Conservation (phyloP, 2,797 vertebrate species). For the Pristis pectinata region DNA sequence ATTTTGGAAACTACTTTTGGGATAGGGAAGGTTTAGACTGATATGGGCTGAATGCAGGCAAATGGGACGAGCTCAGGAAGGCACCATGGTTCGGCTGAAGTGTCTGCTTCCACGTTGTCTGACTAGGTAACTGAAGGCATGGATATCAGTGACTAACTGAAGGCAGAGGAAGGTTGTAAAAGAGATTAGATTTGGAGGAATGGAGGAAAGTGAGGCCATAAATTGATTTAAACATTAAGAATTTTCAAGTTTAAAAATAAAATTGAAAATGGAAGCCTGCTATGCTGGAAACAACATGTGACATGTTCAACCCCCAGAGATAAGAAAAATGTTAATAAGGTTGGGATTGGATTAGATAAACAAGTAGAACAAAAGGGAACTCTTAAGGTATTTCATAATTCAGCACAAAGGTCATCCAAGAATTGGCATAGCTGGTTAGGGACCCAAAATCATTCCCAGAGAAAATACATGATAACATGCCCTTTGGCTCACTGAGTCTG, state of each 20-base stretch:
- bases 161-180: not conserved
- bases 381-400: not conserved
- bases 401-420: not conserved
- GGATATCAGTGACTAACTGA: not conserved
- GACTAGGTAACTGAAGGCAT: not conserved
- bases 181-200: not conserved
- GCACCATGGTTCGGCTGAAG: too few species aligned
- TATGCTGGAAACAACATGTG: too few species aligned
- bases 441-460: too few species aligned
- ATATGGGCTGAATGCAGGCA: too few species aligned
- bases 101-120: not conserved
- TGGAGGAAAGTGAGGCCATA: not conserved
- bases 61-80: too few species aligned
- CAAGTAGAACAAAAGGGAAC: not conserved
- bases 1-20: too few species aligned
- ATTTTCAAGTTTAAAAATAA: too few species aligned
- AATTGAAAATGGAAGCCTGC: not conserved
- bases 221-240: not conserved
- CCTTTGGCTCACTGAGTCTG: too few species aligned
- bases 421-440: not conserved
- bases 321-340: too few species aligned
- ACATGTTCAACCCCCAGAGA: not conserved
- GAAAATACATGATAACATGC: too few species aligned
- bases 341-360: too few species aligned
- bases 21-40: too few species aligned